Evolutionary conservation across 2,113 vertebrate genomes (phyloP).

Genomic region (Urocolius indicus): DNA sequence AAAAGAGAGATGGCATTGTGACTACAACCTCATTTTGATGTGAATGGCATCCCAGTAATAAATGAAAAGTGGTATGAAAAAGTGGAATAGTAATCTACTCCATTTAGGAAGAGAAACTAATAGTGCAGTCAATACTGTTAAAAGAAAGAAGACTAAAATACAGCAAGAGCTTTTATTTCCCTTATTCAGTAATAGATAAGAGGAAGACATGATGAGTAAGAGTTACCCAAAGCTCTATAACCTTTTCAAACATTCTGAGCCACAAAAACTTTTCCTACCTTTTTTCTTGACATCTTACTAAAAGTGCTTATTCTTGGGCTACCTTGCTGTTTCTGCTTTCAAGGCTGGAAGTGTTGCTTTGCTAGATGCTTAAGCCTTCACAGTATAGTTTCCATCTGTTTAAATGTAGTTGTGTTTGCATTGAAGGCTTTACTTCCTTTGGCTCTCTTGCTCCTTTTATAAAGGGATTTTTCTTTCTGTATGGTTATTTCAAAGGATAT

Average conservation of each 20-base stretch:
- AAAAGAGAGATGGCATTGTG: neutral
- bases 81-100: too few species aligned
- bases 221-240: neutral
- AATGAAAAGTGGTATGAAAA: neutral
- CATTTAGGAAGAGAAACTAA: neutral
- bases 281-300: neutral
- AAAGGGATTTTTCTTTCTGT: neutral
- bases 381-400: neutral
- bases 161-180: neutral
- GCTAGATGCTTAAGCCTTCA: neutral
- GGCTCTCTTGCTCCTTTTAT: neutral
- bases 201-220: neutral
- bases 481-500: neutral
- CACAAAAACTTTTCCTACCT: neutral
- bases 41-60: neutral
- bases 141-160: neutral
- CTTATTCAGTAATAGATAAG: neutral
- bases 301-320: neutral
- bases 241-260: neutral
- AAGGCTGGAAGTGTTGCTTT: neutral
- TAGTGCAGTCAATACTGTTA: neutral
- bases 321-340: neutral
- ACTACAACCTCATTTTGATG: neutral
- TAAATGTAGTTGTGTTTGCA: neutral
- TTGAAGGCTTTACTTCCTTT: neutral